Percentiles rank a stretch among this genome's conserved stretches.
phyloP scores from a whole-genome alignment of 2,797 vertebrate genomes.

The Rhynchotus rufescens region DNA sequence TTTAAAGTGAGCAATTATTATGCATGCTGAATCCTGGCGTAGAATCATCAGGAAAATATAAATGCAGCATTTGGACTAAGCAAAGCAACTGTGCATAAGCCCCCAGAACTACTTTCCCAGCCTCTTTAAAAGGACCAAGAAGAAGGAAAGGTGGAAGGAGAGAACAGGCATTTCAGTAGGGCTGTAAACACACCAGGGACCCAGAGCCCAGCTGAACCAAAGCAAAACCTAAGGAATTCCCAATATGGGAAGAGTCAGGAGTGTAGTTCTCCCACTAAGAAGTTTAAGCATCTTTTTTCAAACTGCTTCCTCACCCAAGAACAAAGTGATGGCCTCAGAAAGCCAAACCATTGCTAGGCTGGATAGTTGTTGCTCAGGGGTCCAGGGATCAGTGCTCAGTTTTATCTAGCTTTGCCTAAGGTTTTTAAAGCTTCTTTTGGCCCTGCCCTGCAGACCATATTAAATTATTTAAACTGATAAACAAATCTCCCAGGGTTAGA shows the following conservation, averaged over 20 bases:
- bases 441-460: background rate
- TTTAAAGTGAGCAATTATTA: background rate
- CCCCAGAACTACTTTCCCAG: background rate
- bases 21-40: background rate
- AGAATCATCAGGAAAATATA: background rate
- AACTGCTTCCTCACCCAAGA: background rate
- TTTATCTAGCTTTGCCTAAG: background rate
- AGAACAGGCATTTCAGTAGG: fast-evolving
- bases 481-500: background rate
- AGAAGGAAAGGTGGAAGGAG: background rate
- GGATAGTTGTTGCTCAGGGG: background rate
- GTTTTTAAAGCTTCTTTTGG: background rate
- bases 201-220: background rate
- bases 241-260: background rate
- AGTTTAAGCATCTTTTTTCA: background rate
- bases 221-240: background rate
- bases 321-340: background rate
- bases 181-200: background rate
- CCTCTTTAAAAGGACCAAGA: background rate
- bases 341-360: background rate
- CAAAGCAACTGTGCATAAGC: background rate
- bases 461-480: background rate
- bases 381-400: background rate
- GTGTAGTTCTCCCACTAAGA: background rate
- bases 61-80: background rate